Evolutionary conservation across 2,113 vertebrate genomes (phyloP).

Genomic region (Falcunculus frontatus): DNA sequence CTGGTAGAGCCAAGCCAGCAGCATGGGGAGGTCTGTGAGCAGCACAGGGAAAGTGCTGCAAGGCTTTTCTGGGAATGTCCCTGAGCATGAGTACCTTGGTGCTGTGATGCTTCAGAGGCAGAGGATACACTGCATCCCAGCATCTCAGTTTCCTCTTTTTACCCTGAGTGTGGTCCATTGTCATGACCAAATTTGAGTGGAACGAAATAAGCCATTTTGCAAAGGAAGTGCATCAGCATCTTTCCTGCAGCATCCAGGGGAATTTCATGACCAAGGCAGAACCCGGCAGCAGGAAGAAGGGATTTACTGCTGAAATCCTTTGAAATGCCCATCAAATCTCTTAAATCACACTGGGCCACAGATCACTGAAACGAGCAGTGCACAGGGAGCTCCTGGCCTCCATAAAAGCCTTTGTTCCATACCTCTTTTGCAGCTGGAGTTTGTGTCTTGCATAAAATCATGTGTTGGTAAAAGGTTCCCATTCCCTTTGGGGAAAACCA

Average conservation of each 20-base stretch:
- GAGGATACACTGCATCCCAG: neutral
- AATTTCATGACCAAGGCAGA: neutral
- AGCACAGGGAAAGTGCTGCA: neutral
- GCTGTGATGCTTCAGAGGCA: neutral
- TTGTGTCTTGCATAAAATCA: neutral
- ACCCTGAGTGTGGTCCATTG: neutral
- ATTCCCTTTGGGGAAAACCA: neutral
- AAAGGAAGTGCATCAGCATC: neutral
- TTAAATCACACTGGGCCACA: neutral
- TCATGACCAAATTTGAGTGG: neutral
- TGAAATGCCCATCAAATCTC: neutral
- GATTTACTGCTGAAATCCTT: neutral
- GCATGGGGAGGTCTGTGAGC: neutral
- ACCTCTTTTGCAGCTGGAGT: neutral
- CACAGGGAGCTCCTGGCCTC: neutral
- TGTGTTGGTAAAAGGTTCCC: neutral
- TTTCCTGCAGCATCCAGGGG: neutral
- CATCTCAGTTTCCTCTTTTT: neutral
- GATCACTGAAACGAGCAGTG: neutral
- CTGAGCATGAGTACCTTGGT: neutral
- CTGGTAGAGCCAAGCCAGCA: neutral
- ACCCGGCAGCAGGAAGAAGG: neutral
- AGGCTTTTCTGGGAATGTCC: neutral
- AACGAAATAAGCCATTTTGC: neutral
- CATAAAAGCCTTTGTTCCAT: neutral